Conservation (phyloP, 2,888 invertebrate genomes). For the Limenitis camilla region DNA sequence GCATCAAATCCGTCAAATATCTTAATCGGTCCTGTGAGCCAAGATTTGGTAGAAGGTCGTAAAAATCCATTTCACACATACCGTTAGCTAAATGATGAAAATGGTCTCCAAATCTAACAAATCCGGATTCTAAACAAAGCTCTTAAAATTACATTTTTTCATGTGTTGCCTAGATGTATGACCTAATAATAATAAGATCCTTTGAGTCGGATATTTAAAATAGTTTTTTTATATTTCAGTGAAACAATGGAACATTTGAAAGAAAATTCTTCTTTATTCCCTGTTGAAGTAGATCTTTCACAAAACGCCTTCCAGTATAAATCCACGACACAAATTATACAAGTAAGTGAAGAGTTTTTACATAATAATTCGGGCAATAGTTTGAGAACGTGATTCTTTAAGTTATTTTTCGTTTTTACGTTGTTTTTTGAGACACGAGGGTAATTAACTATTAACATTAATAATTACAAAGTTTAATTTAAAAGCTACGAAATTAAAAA, state of each 20-base stretch:
- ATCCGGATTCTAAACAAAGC: neutral
- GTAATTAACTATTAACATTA: no score
- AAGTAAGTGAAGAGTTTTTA: conserved; percentile 35
- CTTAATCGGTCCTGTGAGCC: no score
- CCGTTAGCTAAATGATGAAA: no score
- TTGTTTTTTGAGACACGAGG: no score
- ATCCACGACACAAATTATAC: conserved; percentile 70
- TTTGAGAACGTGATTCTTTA: neutral
- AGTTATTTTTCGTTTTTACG: no score
- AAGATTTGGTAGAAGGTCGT: no score
- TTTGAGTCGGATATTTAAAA: neutral
- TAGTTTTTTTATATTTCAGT: conserved; percentile 66
- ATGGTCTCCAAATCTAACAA: no score
- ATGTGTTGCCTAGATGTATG: neutral
- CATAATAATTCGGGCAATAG: neutral
- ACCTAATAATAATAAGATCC: neutral
- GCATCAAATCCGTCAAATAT: no score
- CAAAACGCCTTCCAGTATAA: conserved; percentile 95
- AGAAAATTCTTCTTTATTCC: conserved; percentile 85
- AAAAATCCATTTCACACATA: no score
- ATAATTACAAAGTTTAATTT: no score
- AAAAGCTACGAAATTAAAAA: no score
- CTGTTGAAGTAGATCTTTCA: conserved; percentile 96
- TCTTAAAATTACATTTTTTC: neutral
- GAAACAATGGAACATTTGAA: conserved; percentile 86